A percentile compares a stretch with the other conserved stretches of the same genome.
Evolutionary conservation across 2,888 invertebrate genomes (phyloP).

Genomic region (Latheticus oryzae): DNA sequence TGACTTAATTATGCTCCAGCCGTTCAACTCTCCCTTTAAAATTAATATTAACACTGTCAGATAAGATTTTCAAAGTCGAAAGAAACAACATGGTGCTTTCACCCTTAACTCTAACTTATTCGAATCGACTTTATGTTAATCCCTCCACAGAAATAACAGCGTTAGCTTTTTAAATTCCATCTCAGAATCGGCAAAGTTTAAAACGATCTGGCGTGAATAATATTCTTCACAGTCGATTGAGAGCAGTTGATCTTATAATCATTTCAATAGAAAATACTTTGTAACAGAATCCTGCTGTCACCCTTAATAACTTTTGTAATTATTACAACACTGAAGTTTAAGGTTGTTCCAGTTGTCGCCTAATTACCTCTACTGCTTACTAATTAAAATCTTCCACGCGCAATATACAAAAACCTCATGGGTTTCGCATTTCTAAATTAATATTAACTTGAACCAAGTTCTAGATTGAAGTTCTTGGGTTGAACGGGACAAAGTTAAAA

Average conservation of each 20-base stretch:
- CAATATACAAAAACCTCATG: slow-evolving; percentile 10
- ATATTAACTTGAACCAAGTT: slow-evolving; percentile 11
- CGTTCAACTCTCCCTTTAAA: no score
- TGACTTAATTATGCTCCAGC: no score
- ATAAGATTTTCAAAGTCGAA: no score
- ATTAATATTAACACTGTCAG: no score
- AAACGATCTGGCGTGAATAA: slow-evolving; percentile 22
- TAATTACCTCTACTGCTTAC: slow-evolving; percentile 13
- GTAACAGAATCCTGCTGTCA: slow-evolving; percentile 4
- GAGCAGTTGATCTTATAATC: slow-evolving; percentile 30
- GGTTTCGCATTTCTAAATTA: slow-evolving; percentile 2
- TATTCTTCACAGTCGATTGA: slow-evolving; percentile 19
- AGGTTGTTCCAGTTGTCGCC: slow-evolving; percentile 18
- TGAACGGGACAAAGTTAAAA: background rate
- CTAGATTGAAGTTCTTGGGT: slow-evolving; percentile 2
- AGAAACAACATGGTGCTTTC: no score
- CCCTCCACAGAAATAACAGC: background rate
- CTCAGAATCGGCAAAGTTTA: slow-evolving; percentile 10
- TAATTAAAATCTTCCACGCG: slow-evolving; percentile 25
- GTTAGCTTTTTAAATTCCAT: slow-evolving; percentile 7
- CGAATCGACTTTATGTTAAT: slow-evolving; percentile 1
- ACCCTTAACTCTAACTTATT: no score
- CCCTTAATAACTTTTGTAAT: slow-evolving; percentile 17
- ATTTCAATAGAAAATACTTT: slow-evolving; percentile 14
- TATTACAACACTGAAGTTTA: slow-evolving; percentile 17